Percentiles rank a stretch among this genome's conserved stretches.
Conservation (phyloP, 2,888 invertebrate species). For the Epinotia ramella region DNA sequence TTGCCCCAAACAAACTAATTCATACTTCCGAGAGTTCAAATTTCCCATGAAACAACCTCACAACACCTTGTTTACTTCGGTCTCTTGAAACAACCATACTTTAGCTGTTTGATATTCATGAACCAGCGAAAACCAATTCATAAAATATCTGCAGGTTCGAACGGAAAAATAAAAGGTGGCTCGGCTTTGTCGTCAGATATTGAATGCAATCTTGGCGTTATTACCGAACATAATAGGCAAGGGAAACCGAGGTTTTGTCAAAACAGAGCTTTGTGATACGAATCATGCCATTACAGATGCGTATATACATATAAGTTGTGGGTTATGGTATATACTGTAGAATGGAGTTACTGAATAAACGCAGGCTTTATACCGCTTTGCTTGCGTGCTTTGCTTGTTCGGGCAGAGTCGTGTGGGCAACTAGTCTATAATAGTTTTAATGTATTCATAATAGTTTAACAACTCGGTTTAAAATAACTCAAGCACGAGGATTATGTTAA, state of each 20-base stretch:
- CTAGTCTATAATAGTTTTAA: not conserved
- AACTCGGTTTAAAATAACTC: conserved; percentile 14
- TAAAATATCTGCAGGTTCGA: conserved; percentile 20
- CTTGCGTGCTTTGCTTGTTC: too few species aligned
- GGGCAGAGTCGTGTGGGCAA: too few species aligned
- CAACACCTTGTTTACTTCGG: not conserved
- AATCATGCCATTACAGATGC: conserved; percentile 8
- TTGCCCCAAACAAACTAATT: too few species aligned
- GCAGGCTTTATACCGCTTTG: too few species aligned
- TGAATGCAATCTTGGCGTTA: conserved; percentile 39
- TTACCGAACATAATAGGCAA: conserved; percentile 23
- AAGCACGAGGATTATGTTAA: conserved; percentile 37
- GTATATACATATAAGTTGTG: not conserved
- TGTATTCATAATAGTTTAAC: conserved; percentile 10
- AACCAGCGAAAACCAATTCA: conserved; percentile 24
- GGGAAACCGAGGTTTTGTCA: conserved; percentile 27
- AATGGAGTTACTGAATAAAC: not conserved
- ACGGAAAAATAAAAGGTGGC: conserved; percentile 28
- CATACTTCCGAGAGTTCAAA: not conserved
- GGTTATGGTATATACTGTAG: not conserved
- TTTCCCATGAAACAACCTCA: conserved; percentile 1
- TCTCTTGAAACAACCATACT: not conserved
- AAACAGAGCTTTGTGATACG: conserved; percentile 27
- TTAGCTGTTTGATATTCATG: conserved; percentile 38
- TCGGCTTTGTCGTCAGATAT: conserved; percentile 31